phyloP scores from a whole-genome alignment of 2,797 vertebrate genomes.

The Sparus aurata region DNA sequence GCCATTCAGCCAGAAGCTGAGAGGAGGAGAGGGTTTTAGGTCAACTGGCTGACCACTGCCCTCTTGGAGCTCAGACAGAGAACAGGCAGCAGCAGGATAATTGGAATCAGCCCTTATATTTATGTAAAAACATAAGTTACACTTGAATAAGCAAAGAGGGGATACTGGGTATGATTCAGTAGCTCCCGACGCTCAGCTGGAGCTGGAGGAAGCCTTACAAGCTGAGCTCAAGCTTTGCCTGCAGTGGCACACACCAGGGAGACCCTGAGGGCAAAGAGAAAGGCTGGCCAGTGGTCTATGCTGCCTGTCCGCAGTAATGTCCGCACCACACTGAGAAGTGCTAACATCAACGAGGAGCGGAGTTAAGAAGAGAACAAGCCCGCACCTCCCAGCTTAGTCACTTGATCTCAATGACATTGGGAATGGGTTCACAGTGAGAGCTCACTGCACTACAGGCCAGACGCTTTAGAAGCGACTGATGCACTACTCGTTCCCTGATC shows the following conservation, averaged over 20 bases:
- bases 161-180: constrained; percentile 29
- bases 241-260: constrained; percentile 52
- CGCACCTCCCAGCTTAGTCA: constrained; percentile 46
- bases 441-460: constrained; percentile 41
- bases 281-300: constrained; percentile 42
- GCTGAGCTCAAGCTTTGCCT: constrained; percentile 22
- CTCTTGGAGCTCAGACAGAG: constrained; percentile 27
- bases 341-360: constrained; percentile 61
- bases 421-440: constrained; percentile 48
- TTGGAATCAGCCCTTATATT: constrained; percentile 40
- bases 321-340: constrained; percentile 54
- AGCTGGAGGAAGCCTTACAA: constrained; percentile 41
- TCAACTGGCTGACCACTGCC: constrained; percentile 47
- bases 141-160: constrained; percentile 34
- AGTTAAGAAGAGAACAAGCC: constrained; percentile 36
- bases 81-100: constrained; percentile 41
- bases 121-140: constrained; percentile 45
- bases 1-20: constrained; percentile 57
- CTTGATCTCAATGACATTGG: constrained; percentile 54
- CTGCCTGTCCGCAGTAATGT: constrained; percentile 50
- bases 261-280: constrained; percentile 41
- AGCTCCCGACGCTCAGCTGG: constrained; percentile 25
- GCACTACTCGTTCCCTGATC: constrained; percentile 9
- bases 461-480: constrained; percentile 36
- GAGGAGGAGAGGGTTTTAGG: constrained; percentile 56